Percentiles rank a stretch among this genome's conserved stretches.
Conservation (phyloP, 2,797 vertebrate genomes). For the Oreortyx pictus region DNA sequence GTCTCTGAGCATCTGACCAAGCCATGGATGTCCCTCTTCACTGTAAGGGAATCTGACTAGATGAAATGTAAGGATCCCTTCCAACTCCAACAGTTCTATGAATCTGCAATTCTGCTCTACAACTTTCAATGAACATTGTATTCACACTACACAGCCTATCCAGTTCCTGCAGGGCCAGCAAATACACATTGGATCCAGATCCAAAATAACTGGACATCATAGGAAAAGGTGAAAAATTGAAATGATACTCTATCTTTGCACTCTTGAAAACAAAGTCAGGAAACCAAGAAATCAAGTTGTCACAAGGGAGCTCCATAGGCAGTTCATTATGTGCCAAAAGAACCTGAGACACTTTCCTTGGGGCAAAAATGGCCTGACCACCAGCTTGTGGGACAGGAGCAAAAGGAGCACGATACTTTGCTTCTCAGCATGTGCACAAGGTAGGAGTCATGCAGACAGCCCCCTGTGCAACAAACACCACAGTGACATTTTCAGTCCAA, state of each 20-base stretch:
- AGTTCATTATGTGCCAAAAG: neutral
- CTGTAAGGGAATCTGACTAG: too few relatives aligned
- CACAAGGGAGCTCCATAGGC: neutral
- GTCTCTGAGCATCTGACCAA: too few relatives aligned
- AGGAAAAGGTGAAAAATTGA: neutral
- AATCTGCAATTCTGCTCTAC: too few relatives aligned
- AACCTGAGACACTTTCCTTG: neutral
- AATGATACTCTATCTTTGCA: neutral
- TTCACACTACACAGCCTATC: neutral
- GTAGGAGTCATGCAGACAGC: neutral
- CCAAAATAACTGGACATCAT: neutral
- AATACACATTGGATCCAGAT: neutral
- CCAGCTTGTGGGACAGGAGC: accelerated
- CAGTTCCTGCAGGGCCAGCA: neutral
- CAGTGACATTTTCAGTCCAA: neutral
- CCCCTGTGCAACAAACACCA: neutral
- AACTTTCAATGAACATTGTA: neutral
- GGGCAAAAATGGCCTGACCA: neutral
- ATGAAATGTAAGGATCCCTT: too few relatives aligned
- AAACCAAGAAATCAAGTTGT: neutral
- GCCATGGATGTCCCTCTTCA: too few relatives aligned
- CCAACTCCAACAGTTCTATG: too few relatives aligned
- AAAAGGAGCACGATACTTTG: neutral
- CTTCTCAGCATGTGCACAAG: accelerated
- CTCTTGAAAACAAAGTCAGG: neutral